Percentiles rank a stretch among this genome's conserved stretches.
phyloP scores from a whole-genome alignment of 2,888 invertebrate species.

The Harpalus rubripes region DNA sequence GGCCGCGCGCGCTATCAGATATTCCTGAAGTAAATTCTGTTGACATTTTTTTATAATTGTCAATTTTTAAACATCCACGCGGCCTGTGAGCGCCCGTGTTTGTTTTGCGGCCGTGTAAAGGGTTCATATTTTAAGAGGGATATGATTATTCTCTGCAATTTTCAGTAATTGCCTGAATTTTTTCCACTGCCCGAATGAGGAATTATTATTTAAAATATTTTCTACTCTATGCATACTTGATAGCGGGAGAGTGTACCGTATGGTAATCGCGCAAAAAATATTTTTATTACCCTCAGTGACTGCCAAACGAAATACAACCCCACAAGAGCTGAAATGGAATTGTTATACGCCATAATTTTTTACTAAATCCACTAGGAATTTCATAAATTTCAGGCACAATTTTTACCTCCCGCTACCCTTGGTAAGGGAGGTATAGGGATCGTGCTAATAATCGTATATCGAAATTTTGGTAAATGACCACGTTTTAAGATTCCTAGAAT shows the following conservation, averaged over 20 bases:
- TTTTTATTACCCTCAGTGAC: background rate
- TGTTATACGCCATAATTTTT: no score
- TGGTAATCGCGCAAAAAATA: slow-evolving; percentile 1
- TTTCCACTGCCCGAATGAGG: slow-evolving; percentile 13
- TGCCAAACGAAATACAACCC: background rate
- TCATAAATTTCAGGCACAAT: no score
- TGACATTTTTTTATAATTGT: slow-evolving; percentile 55
- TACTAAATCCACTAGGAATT: no score
- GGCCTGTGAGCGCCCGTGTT: slow-evolving; percentile 21
- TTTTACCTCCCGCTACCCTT: no score
- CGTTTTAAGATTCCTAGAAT: no score
- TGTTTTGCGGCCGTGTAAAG: slow-evolving; percentile 16
- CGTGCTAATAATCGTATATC: no score
- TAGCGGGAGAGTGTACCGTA: background rate
- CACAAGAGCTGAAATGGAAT: background rate
- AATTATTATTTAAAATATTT: slow-evolving; percentile 46
- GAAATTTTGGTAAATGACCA: no score
- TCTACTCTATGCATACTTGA: slow-evolving; percentile 14
- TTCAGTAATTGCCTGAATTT: slow-evolving; percentile 39
- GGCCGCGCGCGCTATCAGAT: slow-evolving; percentile 37
- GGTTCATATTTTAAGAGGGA: slow-evolving; percentile 27
- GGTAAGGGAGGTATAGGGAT: no score
- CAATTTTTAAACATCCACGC: slow-evolving; percentile 41
- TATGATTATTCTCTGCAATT: slow-evolving; percentile 22
- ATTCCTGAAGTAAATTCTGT: slow-evolving; percentile 53